Base-by-base conservation (phyloP, 2,113 vertebrate genomes). In the Montifringilla adamsi region DNA sequence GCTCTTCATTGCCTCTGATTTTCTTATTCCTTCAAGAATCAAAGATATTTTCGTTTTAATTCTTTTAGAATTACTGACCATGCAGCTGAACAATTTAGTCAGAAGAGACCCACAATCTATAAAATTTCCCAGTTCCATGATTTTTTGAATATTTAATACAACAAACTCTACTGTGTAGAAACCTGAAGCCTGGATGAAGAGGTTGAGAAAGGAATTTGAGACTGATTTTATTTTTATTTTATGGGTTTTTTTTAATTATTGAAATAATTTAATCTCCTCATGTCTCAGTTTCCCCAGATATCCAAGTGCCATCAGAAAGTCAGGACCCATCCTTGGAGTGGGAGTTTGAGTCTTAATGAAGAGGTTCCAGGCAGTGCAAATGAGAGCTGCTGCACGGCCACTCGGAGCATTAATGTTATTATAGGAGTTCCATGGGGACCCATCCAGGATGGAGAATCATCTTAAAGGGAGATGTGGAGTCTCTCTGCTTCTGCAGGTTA, bases 391-490 rank as follows among this genome's bases (percentile, higher is more conserved):
- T 91, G 39, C 84, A 89, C 0, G 13, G 79, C 72, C 79, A 80
- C 93, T 91, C 0, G 0, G 72, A 93, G 85, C 79, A 77, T 63
- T 94, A 92, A 92, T 81, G 90, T 88, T 94, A 50, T 93, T 83
- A 47, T 1, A 86, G 92, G 72, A 88, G 67, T 5, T 31, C 94
- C 85, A 21, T 1, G 58, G 85, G 92, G 96, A 93, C 75, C 72
- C 52, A 70, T 96, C 93, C 35, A 63, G 83, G 67, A 81, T 21
- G 23, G 79, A 94, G 28, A 59, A 93, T 77, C 90, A 20, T 94
- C 90, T 95, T 96, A 93, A 95, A 86, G 91, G 82, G 94, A 90
- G 93, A 78, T 94, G 88, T 84, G 88, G 68, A 93, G 37, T 56
- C 72, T 93, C 72, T 87, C 30, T 67, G 68, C 82, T 77, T 66